phyloP scores from a whole-genome alignment of 2,888 invertebrate genomes.

The Halictus ligatus region DNA sequence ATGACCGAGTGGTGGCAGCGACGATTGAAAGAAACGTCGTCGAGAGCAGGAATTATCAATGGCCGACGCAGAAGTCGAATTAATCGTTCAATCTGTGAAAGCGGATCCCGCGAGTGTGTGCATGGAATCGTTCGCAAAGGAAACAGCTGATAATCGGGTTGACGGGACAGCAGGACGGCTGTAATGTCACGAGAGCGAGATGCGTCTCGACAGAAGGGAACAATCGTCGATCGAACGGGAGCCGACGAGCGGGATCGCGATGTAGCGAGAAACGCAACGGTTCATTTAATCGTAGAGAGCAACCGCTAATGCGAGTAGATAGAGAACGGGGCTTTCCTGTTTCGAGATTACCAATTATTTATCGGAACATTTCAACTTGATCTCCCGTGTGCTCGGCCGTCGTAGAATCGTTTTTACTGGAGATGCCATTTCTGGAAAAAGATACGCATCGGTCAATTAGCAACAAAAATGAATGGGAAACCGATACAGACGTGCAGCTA shows the following conservation, averaged over 20 bases:
- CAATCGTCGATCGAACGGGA: slow-evolving; percentile 8
- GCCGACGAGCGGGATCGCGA: neutral
- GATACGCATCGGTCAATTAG: neutral
- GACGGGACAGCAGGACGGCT: neutral
- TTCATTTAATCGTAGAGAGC: neutral
- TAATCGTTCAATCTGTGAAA: slow-evolving; percentile 1
- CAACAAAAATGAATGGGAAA: neutral
- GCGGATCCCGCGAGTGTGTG: slow-evolving; percentile 13
- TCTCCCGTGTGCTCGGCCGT: neutral
- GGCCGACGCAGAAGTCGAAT: neutral
- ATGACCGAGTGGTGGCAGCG: neutral
- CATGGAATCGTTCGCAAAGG: neutral
- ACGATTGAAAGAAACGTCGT: neutral
- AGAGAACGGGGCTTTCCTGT: neutral
- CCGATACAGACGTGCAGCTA: neutral
- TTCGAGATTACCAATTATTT: neutral
- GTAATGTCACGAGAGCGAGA: neutral
- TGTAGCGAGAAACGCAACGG: neutral
- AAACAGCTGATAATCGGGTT: slow-evolving; percentile 21
- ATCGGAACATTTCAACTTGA: neutral
- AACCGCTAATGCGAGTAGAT: neutral
- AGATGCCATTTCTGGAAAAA: neutral
- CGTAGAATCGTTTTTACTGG: neutral
- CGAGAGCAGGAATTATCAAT: slow-evolving; percentile 3
- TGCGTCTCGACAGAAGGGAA: neutral